Evolutionary conservation across 1,140 invertebrate genomes (phyloP), one percentile per base, ranked within the genome.

Genomic region (Trichonephila clavipes): DNA sequence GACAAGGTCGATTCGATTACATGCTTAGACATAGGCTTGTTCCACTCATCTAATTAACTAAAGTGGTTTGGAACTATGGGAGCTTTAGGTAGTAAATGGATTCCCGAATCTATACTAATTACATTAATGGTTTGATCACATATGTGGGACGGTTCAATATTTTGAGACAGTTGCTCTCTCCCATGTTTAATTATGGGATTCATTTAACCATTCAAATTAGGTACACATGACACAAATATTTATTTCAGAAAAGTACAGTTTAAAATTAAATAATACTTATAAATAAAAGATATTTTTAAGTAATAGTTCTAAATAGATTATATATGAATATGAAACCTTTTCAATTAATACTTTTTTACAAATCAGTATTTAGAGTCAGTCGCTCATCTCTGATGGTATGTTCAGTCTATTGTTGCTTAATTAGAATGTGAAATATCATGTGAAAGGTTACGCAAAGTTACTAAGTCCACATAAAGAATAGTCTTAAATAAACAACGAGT

Each of bases 101-200:
- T 34, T 77, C n/a, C 34, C 24, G 28, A 77, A 34, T 77, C 72
- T 40, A 77, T 77, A 77, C 72, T 77, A 77, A 77, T 77, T 77
- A 77, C 72, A 34, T 40, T 77, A 77, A 77, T 77, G 72, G 72
- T 77, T 77, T 77, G 28, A 77, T 77, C 72, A 34, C 72, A 18
- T 28, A 18, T 77, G 14, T 8, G 18, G 16, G 6, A 77, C 14
- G 21, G 28, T 77, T 18, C n/a, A 28, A 18, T 19, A 40, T 34
- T 40, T 40, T 40, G 28, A 40, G 28, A 77, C 3, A 64, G 72
- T 40, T 40, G 4, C 24, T 40, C 14, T 12, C 10, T 21, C 12
- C 19, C 10, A 18, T 59, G 19, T 83, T 21, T 51, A 19, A 3
- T 51, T 51, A 10, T n/a, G 24, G 28, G 44, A 51, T 85, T 85